phyloP scores from a whole-genome alignment of 2,888 invertebrate genomes.

The Zhuqinia jingwanae region DNA sequence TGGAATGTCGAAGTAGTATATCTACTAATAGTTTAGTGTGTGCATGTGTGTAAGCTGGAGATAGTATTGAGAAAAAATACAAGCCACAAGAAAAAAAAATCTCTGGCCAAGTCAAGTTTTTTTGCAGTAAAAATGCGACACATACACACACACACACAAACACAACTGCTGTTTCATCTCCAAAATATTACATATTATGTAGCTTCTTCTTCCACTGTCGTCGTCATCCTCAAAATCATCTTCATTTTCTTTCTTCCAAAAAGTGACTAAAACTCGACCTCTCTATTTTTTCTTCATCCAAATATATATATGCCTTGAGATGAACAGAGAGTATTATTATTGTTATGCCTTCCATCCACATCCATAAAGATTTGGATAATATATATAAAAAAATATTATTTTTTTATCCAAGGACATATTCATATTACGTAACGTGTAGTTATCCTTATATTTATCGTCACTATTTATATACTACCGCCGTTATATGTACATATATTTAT shows the following conservation, averaged over 20 bases:
- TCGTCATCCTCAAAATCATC: constrained; percentile 37
- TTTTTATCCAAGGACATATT: neutral
- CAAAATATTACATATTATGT: neutral
- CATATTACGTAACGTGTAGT: constrained; percentile 7
- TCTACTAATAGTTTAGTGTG: too few relatives aligned
- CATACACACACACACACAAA: too few relatives aligned
- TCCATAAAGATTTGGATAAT: constrained; percentile 3
- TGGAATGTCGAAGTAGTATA: constrained; percentile 39
- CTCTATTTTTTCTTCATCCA: constrained; percentile 12
- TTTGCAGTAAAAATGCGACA: too few relatives aligned
- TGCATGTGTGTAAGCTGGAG: constrained; percentile 39
- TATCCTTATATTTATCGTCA: constrained; percentile 11
- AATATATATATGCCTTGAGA: neutral
- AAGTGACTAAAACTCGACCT: constrained; percentile 42
- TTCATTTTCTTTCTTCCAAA: constrained; percentile 50
- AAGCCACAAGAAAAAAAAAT: constrained; percentile 32
- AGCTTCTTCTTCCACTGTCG: neutral
- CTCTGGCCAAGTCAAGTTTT: neutral
- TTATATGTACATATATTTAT: neutral
- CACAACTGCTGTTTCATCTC: neutral
- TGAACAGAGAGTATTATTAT: too few relatives aligned
- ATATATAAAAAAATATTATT: neutral
- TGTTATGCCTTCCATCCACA: neutral
- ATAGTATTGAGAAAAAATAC: constrained; percentile 62
- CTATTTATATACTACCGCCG: neutral